phyloP scores from a whole-genome alignment of 53 echinoderm and acorn worm species.

The Glandiceps talaboti region DNA sequence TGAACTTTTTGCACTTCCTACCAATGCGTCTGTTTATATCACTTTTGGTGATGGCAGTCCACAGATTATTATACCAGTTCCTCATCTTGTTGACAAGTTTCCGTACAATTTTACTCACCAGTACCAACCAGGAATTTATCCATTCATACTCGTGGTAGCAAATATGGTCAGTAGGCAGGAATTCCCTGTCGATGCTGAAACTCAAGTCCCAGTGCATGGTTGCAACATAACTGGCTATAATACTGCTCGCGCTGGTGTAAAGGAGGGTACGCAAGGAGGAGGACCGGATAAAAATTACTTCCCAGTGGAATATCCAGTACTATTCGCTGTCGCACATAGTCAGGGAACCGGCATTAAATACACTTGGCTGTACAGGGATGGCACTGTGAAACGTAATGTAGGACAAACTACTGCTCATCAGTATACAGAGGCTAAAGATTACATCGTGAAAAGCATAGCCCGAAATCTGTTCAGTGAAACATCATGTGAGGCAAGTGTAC shows the following conservation, averaged over 20 bases:
- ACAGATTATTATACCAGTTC: slow-evolving; percentile 16
- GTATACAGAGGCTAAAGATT: slow-evolving; percentile 23
- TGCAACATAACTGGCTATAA: slow-evolving; percentile 23
- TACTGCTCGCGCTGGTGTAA: slow-evolving; percentile 12
- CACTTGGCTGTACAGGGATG: slow-evolving; percentile 50
- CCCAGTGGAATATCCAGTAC: slow-evolving; percentile 41
- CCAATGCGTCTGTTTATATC: slow-evolving; percentile 41
- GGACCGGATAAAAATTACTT: slow-evolving; percentile 35
- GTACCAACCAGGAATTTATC: slow-evolving; percentile 43
- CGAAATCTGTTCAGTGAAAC: slow-evolving; percentile 36
- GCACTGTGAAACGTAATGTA: not conserved
- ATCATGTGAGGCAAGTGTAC: slow-evolving; percentile 10
- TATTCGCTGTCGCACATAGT: slow-evolving; percentile 14
- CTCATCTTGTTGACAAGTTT: not conserved
- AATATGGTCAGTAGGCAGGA: slow-evolving; percentile 51
- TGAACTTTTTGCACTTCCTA: slow-evolving; percentile 29
- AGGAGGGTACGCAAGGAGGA: slow-evolving; percentile 18
- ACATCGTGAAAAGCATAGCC: slow-evolving; percentile 15
- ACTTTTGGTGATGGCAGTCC: slow-evolving; percentile 31
- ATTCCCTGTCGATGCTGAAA: slow-evolving; percentile 28
- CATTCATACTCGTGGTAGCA: slow-evolving; percentile 19
- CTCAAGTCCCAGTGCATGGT: slow-evolving; percentile 37
- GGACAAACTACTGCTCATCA: slow-evolving; percentile 19
- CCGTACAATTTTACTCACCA: slow-evolving; percentile 12
- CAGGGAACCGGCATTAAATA: slow-evolving; percentile 41